phyloP scores from a whole-genome alignment of 2,888 invertebrate genomes.

The Gibbula magus region DNA sequence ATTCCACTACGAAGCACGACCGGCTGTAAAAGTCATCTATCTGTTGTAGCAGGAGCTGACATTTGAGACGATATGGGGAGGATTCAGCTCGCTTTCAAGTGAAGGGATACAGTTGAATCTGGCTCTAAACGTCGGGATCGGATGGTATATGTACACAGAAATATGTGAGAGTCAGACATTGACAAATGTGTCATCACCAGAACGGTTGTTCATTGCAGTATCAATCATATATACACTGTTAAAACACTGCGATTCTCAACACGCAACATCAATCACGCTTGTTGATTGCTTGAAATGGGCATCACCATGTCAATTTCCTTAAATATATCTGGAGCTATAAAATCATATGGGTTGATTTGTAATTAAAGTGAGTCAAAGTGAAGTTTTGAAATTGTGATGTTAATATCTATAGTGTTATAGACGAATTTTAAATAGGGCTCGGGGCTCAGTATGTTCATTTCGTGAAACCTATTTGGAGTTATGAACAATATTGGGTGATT shows the following conservation, averaged over 20 bases:
- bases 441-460: too few species aligned
- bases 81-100: background rate
- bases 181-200: constrained; percentile 9
- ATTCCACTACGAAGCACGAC: too few species aligned
- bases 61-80: background rate
- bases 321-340: too few species aligned
- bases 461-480: too few species aligned
- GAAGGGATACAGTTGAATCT: background rate
- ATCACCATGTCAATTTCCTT: background rate
- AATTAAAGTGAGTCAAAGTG: too few species aligned
- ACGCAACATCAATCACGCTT: background rate
- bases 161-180: background rate
- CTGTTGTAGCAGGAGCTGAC: too few species aligned
- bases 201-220: background rate
- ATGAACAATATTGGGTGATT: too few species aligned
- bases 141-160: background rate
- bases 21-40: too few species aligned
- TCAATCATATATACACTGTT: background rate
- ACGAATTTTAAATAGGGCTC: too few species aligned
- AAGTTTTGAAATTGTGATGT: too few species aligned
- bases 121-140: background rate
- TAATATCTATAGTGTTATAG: too few species aligned
- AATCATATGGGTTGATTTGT: too few species aligned
- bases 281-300: background rate
- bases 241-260: background rate